Conservation (phyloP, 2,888 invertebrate species). For the Erebia palarica region DNA sequence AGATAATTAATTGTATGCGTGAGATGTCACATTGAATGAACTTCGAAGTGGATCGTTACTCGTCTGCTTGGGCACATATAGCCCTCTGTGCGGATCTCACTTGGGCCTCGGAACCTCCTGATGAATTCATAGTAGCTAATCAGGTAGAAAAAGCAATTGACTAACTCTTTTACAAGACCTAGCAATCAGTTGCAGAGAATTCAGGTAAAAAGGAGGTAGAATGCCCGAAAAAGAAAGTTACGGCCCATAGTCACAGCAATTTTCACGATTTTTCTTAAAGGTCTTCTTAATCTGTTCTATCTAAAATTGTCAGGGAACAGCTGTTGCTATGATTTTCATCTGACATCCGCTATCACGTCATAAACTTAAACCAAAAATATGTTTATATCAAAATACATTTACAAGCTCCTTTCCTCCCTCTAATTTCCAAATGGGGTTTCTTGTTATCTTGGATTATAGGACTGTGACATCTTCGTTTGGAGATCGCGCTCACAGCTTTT, state of each 20-base stretch:
- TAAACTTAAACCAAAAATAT: neutral
- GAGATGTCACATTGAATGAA: slow-evolving; percentile 81
- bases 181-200: neutral
- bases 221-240: neutral
- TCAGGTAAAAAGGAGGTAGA: neutral
- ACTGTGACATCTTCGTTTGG: neutral
- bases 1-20: slow-evolving; percentile 72
- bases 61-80: slow-evolving; percentile 78
- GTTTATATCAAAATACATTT: neutral
- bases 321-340: neutral
- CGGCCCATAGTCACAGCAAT: neutral
- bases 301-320: neutral
- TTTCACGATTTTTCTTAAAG: neutral
- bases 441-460: neutral
- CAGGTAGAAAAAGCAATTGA: slow-evolving; percentile 58
- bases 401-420: neutral
- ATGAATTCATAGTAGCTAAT: slow-evolving; percentile 77
- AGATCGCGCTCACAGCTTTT: neutral
- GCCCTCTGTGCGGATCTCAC: slow-evolving; percentile 81
- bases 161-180: neutral
- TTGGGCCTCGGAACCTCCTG: slow-evolving; percentile 75
- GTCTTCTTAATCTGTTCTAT: neutral
- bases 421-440: neutral
- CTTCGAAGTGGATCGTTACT: slow-evolving; percentile 78
- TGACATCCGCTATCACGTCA: neutral